Conservation (phyloP, 2,888 invertebrate species). For the Andricus quercusramuli region DNA sequence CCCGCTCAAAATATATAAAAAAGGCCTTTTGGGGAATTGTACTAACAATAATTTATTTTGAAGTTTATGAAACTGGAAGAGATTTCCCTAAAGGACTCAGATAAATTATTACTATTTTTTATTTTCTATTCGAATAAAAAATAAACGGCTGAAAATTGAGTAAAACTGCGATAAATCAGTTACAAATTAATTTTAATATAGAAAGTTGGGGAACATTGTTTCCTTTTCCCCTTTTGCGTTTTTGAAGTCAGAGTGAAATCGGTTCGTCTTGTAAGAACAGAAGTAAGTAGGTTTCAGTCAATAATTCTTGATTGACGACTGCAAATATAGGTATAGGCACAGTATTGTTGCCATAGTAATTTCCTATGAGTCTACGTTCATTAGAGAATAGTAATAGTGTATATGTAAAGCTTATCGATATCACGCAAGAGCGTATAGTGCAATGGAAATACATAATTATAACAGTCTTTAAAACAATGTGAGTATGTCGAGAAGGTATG, state of each 20-base stretch:
- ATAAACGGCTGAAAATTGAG: background rate
- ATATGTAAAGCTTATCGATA: background rate
- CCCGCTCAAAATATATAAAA: too few species aligned
- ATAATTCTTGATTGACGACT: conserved; percentile 58
- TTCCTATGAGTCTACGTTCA: conserved; percentile 6
- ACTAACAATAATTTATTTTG: too few species aligned
- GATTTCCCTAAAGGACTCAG: too few species aligned
- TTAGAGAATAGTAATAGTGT: background rate
- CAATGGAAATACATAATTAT: conserved; percentile 11
- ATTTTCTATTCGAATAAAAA: too few species aligned
- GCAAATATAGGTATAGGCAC: conserved; percentile 41
- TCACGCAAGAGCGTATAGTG: conserved; percentile 12
- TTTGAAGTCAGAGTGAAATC: background rate
- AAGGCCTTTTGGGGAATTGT: too few species aligned
- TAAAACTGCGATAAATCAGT: background rate
- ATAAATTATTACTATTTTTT: too few species aligned
- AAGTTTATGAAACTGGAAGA: too few species aligned
- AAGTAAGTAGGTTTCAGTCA: conserved; percentile 56
- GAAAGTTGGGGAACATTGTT: background rate
- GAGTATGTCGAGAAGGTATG: background rate
- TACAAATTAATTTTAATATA: background rate
- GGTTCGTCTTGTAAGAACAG: background rate
- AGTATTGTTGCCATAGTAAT: conserved; percentile 64
- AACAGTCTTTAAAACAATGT: conserved; percentile 17
- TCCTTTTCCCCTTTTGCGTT: background rate